Evolutionary conservation across 2,113 vertebrate genomes (phyloP), one percentile per base, ranked within the genome.

Genomic region (Oceanites oceanicus): DNA sequence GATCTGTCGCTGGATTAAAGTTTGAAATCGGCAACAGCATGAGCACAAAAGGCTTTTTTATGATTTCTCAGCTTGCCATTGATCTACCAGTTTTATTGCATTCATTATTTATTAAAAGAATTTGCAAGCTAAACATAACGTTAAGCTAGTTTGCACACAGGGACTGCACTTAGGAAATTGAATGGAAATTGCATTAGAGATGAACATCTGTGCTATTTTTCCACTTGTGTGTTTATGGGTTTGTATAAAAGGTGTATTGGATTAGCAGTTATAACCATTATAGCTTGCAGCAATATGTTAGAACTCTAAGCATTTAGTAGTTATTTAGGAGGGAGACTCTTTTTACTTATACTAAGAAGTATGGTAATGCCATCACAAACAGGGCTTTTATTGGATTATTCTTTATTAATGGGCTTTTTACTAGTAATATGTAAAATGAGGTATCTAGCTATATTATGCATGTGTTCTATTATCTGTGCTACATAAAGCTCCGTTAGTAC

Each of bases 61-160:
- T 98, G 98, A 98, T 98, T 98, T 98, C 98, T 98, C 97, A 98
- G 98, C 98, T 98, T 97, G 98, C 98, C 98, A 99, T 99, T 99
- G 98, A 99, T 99, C 98, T 98, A 95, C 97, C 94, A 97, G 98
- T 98, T 99, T 99, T 98, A 99, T 98, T 98, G 98, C 98, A 98
- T 99, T 99, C 98, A 99, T 99, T 99, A 99, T 99, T 99, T 99
- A 99, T 99, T 99, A 98, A 99, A 98, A 98, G 98, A 99, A 98
- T 99, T 98, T 99, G 99, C 98, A 99, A 99, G 98, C 98, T 99
- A 99, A 99, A 99, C 98, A 99, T 98, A 98, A 99, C 74, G 97
- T 98, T 98, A 98, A 98, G 98, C 98, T 98, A 98, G 98, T 98
- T 98, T 98, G 98, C 98, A 98, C 98, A 98, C 98, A 97, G 98